Evolutionary conservation across 2,113 vertebrate species (phyloP).

Genomic region (Rhinichthys klamathensis): DNA sequence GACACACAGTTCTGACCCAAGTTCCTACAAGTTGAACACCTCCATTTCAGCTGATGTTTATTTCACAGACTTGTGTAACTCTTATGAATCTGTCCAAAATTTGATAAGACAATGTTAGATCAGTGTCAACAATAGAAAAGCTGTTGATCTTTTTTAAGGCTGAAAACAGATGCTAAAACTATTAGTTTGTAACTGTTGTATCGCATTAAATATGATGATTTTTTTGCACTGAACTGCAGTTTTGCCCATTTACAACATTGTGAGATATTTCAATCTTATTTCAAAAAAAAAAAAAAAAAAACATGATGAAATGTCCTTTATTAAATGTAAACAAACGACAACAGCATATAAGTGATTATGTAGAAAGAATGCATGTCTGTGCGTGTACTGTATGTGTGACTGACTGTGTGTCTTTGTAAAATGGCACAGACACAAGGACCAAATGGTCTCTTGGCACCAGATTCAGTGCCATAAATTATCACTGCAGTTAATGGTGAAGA

Average conservation of each 20-base stretch:
- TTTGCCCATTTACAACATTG: background rate
- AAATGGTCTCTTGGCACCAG: slow-evolving; percentile 66
- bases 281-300: background rate
- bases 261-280: background rate
- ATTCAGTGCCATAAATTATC: slow-evolving; percentile 53
- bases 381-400: slow-evolving; percentile 24
- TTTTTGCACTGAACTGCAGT: background rate
- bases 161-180: slow-evolving; percentile 34
- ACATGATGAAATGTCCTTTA: background rate
- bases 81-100: background rate
- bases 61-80: background rate
- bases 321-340: background rate
- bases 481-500: slow-evolving; percentile 42
- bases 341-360: background rate
- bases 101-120: background rate
- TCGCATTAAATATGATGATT: background rate
- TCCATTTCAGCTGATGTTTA: slow-evolving; percentile 24
- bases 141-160: background rate
- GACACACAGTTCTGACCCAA: slow-evolving; percentile 23
- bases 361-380: slow-evolving; percentile 30
- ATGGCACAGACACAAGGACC: slow-evolving; percentile 59
- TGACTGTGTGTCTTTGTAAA: slow-evolving; percentile 43
- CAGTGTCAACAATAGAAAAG: background rate
- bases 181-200: slow-evolving; percentile 2
- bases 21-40: slow-evolving; percentile 17